A percentile compares a stretch with the other conserved stretches of the same genome.
phyloP scores from a whole-genome alignment of 2,888 invertebrate species.

The Conomelus anceps region DNA sequence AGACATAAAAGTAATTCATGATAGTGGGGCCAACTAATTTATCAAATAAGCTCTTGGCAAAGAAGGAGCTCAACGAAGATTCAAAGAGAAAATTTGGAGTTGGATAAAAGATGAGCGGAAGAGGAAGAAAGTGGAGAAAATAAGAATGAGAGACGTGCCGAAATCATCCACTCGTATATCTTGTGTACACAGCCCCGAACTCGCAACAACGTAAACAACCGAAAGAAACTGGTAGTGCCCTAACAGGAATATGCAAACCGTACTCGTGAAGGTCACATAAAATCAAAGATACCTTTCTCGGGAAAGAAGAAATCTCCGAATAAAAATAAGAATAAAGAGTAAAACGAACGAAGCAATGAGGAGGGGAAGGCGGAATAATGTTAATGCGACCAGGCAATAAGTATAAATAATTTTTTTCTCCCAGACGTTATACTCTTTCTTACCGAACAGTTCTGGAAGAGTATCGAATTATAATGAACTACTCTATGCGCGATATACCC shows the following conservation, averaged over 20 bases:
- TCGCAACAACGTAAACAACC: background rate
- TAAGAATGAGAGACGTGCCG: background rate
- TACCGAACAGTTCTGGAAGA: background rate
- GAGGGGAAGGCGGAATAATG: background rate
- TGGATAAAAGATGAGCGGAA: background rate
- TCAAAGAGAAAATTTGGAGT: background rate
- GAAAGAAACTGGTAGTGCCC: background rate
- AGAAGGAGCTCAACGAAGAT: background rate
- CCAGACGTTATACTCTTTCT: background rate
- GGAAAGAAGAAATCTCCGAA: background rate
- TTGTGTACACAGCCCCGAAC: background rate
- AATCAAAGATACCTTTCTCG: background rate
- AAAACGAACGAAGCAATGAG: background rate
- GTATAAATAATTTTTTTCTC: background rate
- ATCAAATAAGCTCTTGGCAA: background rate
- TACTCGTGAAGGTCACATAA: background rate
- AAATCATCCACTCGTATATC: background rate
- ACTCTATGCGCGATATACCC: slow-evolving; percentile 9
- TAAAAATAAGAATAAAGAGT: background rate
- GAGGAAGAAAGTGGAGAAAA: background rate
- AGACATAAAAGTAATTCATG: background rate
- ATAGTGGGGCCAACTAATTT: background rate
- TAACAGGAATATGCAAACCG: background rate
- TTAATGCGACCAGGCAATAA: background rate
- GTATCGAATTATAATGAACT: slow-evolving; percentile 8